A percentile compares a stretch with the other conserved stretches of the same genome.
phyloP scores from a whole-genome alignment of 2,113 vertebrate species.

The Channa maculata region DNA sequence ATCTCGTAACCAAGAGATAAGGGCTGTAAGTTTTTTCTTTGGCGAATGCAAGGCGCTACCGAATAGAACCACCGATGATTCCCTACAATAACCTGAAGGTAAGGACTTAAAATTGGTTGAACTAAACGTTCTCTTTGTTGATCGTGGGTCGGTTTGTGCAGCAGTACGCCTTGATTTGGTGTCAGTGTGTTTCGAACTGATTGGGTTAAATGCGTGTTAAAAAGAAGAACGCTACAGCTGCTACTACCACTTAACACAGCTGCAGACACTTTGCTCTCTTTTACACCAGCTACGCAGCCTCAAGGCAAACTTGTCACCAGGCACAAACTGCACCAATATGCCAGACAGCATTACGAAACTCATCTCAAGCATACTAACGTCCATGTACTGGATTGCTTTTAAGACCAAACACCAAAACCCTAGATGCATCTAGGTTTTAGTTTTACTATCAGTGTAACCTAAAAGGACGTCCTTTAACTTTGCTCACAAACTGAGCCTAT shows the following conservation, averaged over 20 bases:
- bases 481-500: too few relatives aligned
- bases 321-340: background rate
- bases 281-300: background rate
- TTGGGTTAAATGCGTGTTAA: background rate
- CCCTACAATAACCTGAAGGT: constrained; percentile 6
- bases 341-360: background rate
- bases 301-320: background rate
- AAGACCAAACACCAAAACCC: background rate
- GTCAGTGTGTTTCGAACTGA: constrained; percentile 24
- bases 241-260: background rate
- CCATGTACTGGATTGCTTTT: background rate
- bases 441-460: too few relatives aligned
- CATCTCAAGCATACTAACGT: background rate
- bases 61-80: constrained; percentile 12
- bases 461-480: too few relatives aligned
- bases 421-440: too few relatives aligned
- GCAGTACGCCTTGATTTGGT: too few relatives aligned
- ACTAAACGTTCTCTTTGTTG: background rate
- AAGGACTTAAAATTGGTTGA: background rate
- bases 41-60: too few relatives aligned
- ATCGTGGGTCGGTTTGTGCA: background rate
- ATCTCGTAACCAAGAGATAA: too few relatives aligned
- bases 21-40: too few relatives aligned
- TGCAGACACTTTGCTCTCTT: background rate
- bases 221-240: background rate